Percentiles rank a stretch among this genome's conserved stretches.
Evolutionary conservation across 2,113 vertebrate species (phyloP).

Genomic region (Maccullochella peelii): DNA sequence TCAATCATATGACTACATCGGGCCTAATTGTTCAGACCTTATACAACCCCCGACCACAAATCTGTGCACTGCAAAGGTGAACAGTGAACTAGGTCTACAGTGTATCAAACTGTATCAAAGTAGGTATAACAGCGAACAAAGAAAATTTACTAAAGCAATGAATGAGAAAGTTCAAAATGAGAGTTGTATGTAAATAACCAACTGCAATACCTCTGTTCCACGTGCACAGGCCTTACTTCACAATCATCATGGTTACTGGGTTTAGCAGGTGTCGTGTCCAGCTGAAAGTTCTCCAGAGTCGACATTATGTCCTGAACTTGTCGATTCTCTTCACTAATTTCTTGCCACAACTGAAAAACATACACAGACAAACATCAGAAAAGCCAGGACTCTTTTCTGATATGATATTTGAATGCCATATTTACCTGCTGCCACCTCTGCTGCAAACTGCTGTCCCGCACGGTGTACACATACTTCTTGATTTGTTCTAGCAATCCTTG

Average conservation of each 20-base stretch:
- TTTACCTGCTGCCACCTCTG: conserved; percentile 97
- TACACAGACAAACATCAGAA: not conserved
- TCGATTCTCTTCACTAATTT: conserved; percentile 93
- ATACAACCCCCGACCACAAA: not conserved
- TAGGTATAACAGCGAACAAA: not conserved
- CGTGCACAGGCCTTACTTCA: conserved; percentile 91
- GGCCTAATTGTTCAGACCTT: conserved; percentile 24
- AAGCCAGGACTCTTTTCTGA: not conserved
- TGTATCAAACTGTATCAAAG: not conserved
- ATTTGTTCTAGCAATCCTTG: conserved; percentile 96
- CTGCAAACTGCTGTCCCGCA: conserved; percentile 89
- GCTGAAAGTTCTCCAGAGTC: conserved; percentile 93
- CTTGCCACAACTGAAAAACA: conserved; percentile 91
- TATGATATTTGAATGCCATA: not conserved
- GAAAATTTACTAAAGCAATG: not conserved
- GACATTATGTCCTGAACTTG: conserved; percentile 96
- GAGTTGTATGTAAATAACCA: not conserved
- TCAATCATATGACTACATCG: conserved; percentile 65
- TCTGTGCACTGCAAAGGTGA: not conserved
- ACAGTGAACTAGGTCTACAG: not conserved
- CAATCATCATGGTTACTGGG: conserved; percentile 83
- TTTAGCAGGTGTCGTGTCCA: conserved; percentile 88
- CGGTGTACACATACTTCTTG: conserved; percentile 89
- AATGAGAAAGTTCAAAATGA: not conserved
- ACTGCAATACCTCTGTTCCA: conserved; percentile 88